These are phyloP conservation scores for Gnathonemus echidnorhynchus DNA, from an alignment of 2,113 vertebrate genomes.

Conservation along the genomic window DNA sequence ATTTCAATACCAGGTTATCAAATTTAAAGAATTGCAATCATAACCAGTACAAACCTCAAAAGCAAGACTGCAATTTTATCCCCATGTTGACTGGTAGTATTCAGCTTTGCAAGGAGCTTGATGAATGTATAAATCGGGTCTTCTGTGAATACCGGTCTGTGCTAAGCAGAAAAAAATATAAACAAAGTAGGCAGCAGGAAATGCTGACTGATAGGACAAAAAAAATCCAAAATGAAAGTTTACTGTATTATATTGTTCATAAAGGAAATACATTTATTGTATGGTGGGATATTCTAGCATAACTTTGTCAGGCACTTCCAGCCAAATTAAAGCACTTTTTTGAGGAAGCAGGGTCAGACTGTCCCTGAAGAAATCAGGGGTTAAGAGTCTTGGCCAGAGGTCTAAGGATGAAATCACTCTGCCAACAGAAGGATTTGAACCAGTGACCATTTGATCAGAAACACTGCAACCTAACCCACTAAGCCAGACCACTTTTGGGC, in stretches of 20 bases:
- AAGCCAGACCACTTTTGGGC: neutral
- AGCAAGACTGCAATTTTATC: neutral
- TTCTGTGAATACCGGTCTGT: neutral
- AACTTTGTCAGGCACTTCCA: neutral
- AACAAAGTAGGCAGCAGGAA: neutral
- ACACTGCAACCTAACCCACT: neutral
- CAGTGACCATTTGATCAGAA: neutral
- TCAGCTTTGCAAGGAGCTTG: neutral
- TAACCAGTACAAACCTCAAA: neutral
- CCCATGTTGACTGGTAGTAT: neutral
- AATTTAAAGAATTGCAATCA: neutral
- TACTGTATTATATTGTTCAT: neutral
- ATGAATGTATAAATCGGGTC: neutral
- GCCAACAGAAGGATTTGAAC: neutral
- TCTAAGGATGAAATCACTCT: neutral
- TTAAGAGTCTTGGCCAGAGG: neutral
- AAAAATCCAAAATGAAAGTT: neutral
- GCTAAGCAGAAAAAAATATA: neutral
- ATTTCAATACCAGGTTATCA: neutral
- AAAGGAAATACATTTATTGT: neutral
- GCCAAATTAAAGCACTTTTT: neutral
- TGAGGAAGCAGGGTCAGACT: neutral
- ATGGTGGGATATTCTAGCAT: neutral
- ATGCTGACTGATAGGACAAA: neutral
- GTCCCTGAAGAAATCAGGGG: neutral